Base-by-base conservation (phyloP, 2,113 vertebrate species). In the Lycaon pictus region DNA sequence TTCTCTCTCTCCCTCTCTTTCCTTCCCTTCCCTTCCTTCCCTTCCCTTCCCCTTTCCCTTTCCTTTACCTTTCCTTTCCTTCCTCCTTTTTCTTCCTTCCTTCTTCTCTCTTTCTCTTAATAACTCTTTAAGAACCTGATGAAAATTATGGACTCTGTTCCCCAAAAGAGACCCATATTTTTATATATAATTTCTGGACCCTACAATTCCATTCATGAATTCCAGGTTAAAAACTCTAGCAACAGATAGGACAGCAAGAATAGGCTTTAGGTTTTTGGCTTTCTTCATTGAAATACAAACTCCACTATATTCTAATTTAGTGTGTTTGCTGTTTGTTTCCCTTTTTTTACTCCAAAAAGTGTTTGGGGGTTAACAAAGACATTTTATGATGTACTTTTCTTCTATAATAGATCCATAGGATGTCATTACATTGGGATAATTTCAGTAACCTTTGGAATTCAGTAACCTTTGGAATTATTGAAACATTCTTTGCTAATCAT, bases 361-460 rank as follows among this genome's bases (percentile, higher is more conserved):
- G 74, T 72, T 92, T 72, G 27, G 35, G 35, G 20, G 27, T 16
- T 65, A 69, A 72, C 32, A 29, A 53, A 92, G 23, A 83, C 93
- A 48, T 97, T 80, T 93, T 88, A 67, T 90, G 63, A 96, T 43
- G 17, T 2, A 62, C 7, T 84, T 87, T 95, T 87, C 67, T 90
- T 92, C 29, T 95, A 15, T 74, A 62, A 0, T 56, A 23, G 37
- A 91, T 65, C 51, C 11, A 20, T 2, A 22, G 13, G 29, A 71
- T 95, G 27, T 72, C 79, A 92, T 96, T 84, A 93, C 3, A 71
- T 9, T 51, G 65, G n/a, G 51, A 93, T 95, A 92, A 88, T 95
- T 87, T 91, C 85, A 85, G 48, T 67, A 95, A 77, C 16, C 17
- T 82, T 37, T 88, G n/a, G 79, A 94, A 93, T 25, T 43, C 43